Conservation (phyloP, 2,888 invertebrate genomes). For the Drosophila buzzatii region DNA sequence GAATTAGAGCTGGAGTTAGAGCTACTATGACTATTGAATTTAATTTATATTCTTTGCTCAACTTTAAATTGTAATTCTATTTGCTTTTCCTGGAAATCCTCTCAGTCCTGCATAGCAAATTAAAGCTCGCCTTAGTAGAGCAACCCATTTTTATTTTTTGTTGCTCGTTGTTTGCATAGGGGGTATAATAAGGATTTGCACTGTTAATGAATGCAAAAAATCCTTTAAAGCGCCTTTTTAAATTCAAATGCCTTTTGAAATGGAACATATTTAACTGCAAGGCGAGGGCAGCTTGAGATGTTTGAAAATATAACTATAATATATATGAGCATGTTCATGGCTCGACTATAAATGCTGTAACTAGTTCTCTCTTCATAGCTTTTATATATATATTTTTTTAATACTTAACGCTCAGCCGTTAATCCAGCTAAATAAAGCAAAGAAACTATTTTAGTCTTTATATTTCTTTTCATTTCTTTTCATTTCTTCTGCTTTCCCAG, state of each 20-base stretch:
- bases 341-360: too few relatives aligned
- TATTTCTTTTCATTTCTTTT: background rate
- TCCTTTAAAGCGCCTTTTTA: slow-evolving; percentile 12
- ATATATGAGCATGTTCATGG: too few relatives aligned
- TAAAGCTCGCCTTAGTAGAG: background rate
- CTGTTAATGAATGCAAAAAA: background rate
- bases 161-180: background rate
- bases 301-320: background rate
- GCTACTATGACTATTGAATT: background rate
- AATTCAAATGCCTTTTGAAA: slow-evolving; percentile 10
- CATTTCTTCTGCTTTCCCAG: background rate
- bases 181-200: background rate
- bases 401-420: too few relatives aligned
- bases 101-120: background rate
- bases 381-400: too few relatives aligned
- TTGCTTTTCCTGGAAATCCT: background rate
- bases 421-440: too few relatives aligned
- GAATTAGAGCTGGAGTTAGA: background rate
- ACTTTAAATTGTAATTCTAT: background rate
- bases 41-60: background rate
- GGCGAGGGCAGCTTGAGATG: background rate
- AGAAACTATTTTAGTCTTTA: too few relatives aligned
- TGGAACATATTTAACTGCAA: background rate
- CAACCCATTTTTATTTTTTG: background rate
- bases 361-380: too few relatives aligned